A percentile compares a stretch with the other conserved stretches of the same genome.
These are phyloP conservation scores for Leucophenga montana DNA, from an alignment of 2,888 invertebrate species.

Conservation along the genomic window DNA sequence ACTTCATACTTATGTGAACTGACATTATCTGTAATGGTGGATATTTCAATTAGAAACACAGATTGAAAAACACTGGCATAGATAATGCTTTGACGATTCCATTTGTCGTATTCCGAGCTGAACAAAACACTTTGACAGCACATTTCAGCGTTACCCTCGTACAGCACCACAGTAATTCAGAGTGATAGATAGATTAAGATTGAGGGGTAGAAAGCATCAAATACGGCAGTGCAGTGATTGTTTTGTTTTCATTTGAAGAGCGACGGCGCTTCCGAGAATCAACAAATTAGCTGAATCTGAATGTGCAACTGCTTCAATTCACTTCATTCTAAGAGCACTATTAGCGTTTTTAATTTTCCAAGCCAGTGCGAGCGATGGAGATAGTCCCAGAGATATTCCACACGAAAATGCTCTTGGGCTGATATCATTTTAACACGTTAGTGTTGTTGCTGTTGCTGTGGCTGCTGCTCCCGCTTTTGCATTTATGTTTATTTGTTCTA, in stretches of 20 bases:
- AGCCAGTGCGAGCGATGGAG: slow-evolving; percentile 10
- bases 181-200: too few species aligned
- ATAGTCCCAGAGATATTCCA: not conserved
- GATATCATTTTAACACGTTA: slow-evolving; percentile 46
- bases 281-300: slow-evolving; percentile 50
- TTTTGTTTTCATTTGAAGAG: slow-evolving; percentile 53
- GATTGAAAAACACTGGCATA: too few species aligned
- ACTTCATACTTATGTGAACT: too few species aligned
- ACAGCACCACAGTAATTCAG: slow-evolving; percentile 19
- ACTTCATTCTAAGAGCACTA: slow-evolving; percentile 11
- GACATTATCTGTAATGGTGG: too few species aligned
- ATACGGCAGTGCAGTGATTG: slow-evolving; percentile 2
- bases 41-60: too few species aligned
- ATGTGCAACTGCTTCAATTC: slow-evolving; percentile 1
- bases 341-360: slow-evolving; percentile 25
- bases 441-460: slow-evolving; percentile 7
- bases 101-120: too few species aligned
- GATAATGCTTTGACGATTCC: too few species aligned
- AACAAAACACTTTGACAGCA: not conserved
- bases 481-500: slow-evolving; percentile 20
- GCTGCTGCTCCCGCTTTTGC: not conserved
- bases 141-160: slow-evolving; percentile 14
- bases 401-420: slow-evolving; percentile 36
- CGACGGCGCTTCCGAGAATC: slow-evolving; percentile 49
- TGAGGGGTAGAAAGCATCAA: slow-evolving; percentile 42